Evolutionary conservation across 2,888 invertebrate species (phyloP), one percentile per base, ranked within the genome.

Genomic region (Podabrus alpinus): DNA sequence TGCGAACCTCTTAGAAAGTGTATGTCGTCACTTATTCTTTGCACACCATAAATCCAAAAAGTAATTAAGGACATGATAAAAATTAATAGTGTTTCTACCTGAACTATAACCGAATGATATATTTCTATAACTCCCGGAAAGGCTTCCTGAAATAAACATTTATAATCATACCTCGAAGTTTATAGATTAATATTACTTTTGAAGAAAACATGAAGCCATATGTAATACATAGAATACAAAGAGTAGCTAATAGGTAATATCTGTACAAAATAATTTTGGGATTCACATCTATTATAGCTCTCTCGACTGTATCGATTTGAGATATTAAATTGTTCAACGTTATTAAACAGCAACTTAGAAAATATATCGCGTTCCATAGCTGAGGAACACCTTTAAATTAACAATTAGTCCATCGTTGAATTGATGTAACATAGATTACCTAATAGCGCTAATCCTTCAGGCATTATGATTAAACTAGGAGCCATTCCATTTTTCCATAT

Each of bases 31-130:
- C 80, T 75, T 11, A 82, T 68, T 62, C 77, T 75, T 68, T 80
- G 78, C 5, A 81, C 80, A 1, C 81, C 77, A 64, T 82, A 82
- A 29, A 81, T 76, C 80, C 80, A 82, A 61, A 79, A 78, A 5
- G 79, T 74, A 9, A 78, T 19, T 7, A 79, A 10, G 9, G 68
- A 62, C 60, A 76, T 73, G 11, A 79, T 9, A n/a, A 78, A 71
- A 1, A 76, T 29, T 16, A 74, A 73, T 16, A 80, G 77, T 15
- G 59, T 64, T 64, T 64, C 62, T n/a, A 64, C 13, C 3, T 9
- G n/a, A 9, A 15, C 9, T 7, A 64, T 64, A 17, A n/a, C 11
- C 2, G 13, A 19, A n/a, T 13, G 1, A 19, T 17, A 64, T 9
- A 11, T 2, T 9, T 19, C n/a, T 4, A 64, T 19, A 64, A 64